phyloP scores from a whole-genome alignment of 2,113 vertebrate species.

The Elephas maximus region DNA sequence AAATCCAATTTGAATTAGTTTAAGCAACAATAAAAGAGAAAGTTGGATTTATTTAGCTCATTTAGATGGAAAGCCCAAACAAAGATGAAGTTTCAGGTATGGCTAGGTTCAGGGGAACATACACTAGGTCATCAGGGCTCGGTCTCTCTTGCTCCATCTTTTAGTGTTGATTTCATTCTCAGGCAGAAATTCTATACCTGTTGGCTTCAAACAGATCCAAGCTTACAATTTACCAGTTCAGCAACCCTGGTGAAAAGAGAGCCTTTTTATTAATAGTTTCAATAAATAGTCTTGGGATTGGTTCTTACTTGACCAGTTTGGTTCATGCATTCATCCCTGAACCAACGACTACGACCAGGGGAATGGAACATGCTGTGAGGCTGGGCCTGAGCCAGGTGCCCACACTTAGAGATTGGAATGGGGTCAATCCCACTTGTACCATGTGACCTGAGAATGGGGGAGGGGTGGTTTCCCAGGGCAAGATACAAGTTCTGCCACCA shows the following conservation, averaged over 20 bases:
- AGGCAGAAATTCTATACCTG: not conserved
- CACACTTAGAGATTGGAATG: not conserved
- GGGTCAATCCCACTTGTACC: not conserved
- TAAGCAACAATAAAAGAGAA: not conserved
- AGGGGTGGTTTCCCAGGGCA: not conserved
- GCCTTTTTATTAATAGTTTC: not conserved
- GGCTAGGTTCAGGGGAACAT: not conserved
- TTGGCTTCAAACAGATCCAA: not conserved
- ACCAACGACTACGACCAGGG: not conserved
- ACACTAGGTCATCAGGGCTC: not conserved
- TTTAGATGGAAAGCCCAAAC: not conserved
- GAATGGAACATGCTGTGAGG: not conserved
- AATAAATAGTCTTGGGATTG: not conserved
- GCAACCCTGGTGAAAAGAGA: not conserved
- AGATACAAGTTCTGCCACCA: not conserved
- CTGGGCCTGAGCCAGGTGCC: not conserved
- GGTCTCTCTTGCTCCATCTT: not conserved
- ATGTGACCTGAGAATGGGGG: fast-evolving
- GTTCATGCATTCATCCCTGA: not conserved
- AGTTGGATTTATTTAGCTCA: not conserved
- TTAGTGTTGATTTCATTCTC: not conserved
- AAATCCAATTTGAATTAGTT: not conserved
- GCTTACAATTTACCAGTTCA: not conserved
- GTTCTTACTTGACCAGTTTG: not conserved
- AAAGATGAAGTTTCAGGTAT: not conserved